Evolutionary conservation across 2,797 vertebrate species (phyloP).

Genomic region (Paratrypauchen microcephalus): DNA sequence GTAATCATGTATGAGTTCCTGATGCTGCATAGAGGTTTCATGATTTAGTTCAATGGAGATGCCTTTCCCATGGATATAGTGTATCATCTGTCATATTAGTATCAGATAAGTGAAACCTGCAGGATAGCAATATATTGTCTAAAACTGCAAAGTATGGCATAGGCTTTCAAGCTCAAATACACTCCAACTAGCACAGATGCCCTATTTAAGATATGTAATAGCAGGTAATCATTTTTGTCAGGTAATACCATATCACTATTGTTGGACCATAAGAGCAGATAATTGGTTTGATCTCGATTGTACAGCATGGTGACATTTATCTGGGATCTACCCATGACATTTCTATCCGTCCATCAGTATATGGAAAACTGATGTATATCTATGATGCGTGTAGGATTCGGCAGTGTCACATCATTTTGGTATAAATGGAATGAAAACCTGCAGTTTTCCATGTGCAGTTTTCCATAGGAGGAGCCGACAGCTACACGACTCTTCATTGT

Average conservation of each 20-base stretch:
- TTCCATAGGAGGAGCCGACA: too few relatives aligned
- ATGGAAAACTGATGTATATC: too few relatives aligned
- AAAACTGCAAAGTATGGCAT: background rate
- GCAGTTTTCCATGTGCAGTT: too few relatives aligned
- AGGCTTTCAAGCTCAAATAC: background rate
- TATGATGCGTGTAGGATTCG: too few relatives aligned
- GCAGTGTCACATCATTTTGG: too few relatives aligned
- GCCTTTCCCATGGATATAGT: constrained; percentile 8
- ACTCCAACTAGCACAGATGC: background rate
- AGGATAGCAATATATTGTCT: constrained; percentile 6
- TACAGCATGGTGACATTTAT: background rate
- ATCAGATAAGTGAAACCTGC: constrained; percentile 9
- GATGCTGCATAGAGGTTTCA: background rate
- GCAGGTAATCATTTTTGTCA: background rate
- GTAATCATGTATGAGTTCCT: background rate
- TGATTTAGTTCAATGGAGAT: background rate
- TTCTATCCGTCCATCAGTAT: background rate
- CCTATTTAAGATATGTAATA: background rate
- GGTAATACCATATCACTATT: background rate
- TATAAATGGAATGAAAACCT: too few relatives aligned
- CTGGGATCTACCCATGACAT: background rate
- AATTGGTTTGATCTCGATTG: background rate
- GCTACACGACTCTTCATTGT: too few relatives aligned
- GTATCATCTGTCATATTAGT: background rate
- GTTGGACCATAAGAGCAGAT: background rate